A percentile compares a stretch with the other conserved stretches of the same genome.
Conservation (phyloP, 2,888 invertebrate species). For the Smittia aterrima region DNA sequence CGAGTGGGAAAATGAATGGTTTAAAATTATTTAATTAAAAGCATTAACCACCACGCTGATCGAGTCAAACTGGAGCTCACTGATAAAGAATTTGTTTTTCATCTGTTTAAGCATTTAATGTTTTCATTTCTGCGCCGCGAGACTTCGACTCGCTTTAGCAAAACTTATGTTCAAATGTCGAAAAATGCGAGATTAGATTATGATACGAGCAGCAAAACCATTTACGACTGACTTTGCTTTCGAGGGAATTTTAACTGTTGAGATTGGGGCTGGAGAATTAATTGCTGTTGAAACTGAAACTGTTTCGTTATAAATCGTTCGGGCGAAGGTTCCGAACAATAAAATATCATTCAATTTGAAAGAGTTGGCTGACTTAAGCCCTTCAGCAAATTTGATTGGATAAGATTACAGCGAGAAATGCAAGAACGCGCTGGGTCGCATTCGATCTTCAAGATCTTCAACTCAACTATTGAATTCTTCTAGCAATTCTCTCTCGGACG, state of each 20-base stretch:
- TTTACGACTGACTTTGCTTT: not conserved
- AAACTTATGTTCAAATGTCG: slow-evolving; percentile 14
- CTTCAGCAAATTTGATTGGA: too few relatives aligned
- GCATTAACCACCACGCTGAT: not conserved
- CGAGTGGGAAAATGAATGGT: not conserved
- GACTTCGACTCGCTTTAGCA: not conserved
- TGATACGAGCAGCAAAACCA: not conserved
- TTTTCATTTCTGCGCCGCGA: not conserved
- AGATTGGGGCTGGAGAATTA: not conserved
- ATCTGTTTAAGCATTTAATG: not conserved
- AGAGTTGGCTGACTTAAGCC: not conserved
- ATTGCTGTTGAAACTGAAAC: not conserved
- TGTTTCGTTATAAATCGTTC: not conserved
- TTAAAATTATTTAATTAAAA: not conserved
- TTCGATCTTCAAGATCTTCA: too few relatives aligned
- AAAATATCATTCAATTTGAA: not conserved
- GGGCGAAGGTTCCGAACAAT: not conserved
- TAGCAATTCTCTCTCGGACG: not conserved
- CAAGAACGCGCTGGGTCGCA: not conserved
- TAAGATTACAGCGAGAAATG: too few relatives aligned
- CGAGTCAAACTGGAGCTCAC: not conserved
- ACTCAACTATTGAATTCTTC: not conserved
- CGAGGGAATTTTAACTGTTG: not conserved
- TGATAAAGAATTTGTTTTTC: not conserved
- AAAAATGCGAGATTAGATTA: slow-evolving; percentile 13